Evolutionary conservation across 2,888 invertebrate species (phyloP), one percentile per base, ranked within the genome.

Genomic region (Uropetala carovei): DNA sequence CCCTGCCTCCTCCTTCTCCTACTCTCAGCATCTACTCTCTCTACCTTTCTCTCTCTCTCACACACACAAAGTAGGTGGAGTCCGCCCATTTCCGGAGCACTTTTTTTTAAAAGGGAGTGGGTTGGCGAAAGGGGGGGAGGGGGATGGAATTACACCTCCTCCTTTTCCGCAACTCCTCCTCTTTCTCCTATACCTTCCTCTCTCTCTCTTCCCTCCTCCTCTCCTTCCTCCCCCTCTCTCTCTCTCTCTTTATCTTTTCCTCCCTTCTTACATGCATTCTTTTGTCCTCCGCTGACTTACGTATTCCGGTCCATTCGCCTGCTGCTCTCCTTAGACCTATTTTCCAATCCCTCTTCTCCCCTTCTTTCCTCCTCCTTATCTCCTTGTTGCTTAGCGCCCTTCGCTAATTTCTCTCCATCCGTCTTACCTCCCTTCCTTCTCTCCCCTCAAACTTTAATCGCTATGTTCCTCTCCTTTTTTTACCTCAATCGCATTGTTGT

Each of bases 51-150:
- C 5, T 75, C 75, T 5, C 5, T 43, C 43, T 14, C 83, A 56
- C 8, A n/a, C 83, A 83, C n/a, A 57, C n/a, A 57, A n/a, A 18
- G 56, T 56, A 60, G 22, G 14, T 43, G 64, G 16, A 64, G 22
- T 56, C 89, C 89, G 89, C 89, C 89, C 89, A 89, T 89, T 89
- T 89, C 89, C 89, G 89, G 89, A 89, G 89, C 68, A 89, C 89
- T 89, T 89, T 89, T 89, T 64, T 64, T 75, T 60, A 13, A 22
- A n/a, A 13, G 7, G 27, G 75, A 22, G 68, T 18, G 64, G 68
- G n/a, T 68, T 22, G 18, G 68, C 68, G 18, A 68, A 43, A 9
- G 68, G 9, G 18, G 22, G 22, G 18, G 18, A 43, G 18, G 68
- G 9, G 18, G 22, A 75, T 11, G 75, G 75, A 75, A 27, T 75